phyloP scores from a whole-genome alignment of 2,888 invertebrate species.

The Argyresthia albistria region DNA sequence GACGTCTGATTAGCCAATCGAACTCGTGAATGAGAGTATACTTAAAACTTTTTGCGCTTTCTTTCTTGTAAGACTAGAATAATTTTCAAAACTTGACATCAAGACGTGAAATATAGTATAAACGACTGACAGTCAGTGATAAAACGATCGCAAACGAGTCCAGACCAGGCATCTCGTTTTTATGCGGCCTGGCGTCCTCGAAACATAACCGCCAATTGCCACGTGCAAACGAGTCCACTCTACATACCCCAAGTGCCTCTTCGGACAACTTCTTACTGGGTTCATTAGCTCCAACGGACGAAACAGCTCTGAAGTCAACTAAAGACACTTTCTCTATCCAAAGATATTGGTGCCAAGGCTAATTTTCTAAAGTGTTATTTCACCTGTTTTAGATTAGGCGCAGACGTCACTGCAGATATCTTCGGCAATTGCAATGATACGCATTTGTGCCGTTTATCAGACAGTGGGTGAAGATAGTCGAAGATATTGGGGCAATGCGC shows the following conservation, averaged over 20 bases:
- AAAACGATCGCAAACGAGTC: conserved; percentile 38
- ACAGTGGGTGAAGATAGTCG: background rate
- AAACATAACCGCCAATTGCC: conserved; percentile 54
- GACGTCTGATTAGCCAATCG: conserved; percentile 19
- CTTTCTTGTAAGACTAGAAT: background rate
- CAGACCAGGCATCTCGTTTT: conserved; percentile 36
- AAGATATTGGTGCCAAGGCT: background rate
- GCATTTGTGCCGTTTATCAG: background rate
- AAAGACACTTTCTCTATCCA: background rate
- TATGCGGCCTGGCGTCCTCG: conserved; percentile 45
- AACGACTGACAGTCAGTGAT: conserved; percentile 8
- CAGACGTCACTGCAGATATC: too few species aligned
- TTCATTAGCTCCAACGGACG: background rate
- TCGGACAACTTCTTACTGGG: background rate
- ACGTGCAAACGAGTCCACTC: conserved; percentile 19
- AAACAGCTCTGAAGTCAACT: background rate
- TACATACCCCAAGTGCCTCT: background rate
- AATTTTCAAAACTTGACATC: background rate
- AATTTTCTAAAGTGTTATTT: background rate
- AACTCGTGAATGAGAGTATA: conserved; percentile 17
- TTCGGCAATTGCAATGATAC: background rate
- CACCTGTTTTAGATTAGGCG: too few species aligned
- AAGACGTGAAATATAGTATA: conserved; percentile 1
- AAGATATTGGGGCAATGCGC: conserved; percentile 12
- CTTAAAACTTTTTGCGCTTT: conserved; percentile 19